Conservation (phyloP, 2,888 invertebrate genomes). For the Argynnis bischoffii region DNA sequence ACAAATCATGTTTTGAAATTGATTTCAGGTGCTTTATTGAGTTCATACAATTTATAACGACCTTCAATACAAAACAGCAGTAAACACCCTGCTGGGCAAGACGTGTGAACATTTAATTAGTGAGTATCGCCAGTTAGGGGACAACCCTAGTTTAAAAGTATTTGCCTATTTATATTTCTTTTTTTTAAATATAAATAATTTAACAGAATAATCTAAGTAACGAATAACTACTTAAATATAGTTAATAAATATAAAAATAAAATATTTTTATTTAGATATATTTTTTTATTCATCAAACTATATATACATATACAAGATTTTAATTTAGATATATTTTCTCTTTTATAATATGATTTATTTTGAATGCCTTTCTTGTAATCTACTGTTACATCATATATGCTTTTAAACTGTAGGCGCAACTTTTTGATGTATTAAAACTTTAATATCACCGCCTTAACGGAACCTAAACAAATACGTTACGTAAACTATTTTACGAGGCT, state of each 20-base stretch:
- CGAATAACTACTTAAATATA: too few species aligned
- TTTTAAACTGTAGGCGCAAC: conserved; percentile 38
- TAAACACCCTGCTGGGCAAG: conserved; percentile 63
- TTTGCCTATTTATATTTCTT: not conserved
- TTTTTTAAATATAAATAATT: not conserved
- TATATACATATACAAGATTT: not conserved
- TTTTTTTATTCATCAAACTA: not conserved
- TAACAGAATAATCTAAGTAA: too few species aligned
- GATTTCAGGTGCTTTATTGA: conserved; percentile 38
- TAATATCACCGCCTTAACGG: conserved; percentile 48
- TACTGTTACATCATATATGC: not conserved
- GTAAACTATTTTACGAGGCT: conserved; percentile 62
- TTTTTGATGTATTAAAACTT: conserved; percentile 50
- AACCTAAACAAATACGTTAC: conserved; percentile 50
- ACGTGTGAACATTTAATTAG: conserved; percentile 81
- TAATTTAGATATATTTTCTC: not conserved
- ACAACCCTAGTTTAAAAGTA: conserved; percentile 49
- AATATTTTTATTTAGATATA: not conserved
- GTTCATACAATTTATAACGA: conserved; percentile 42
- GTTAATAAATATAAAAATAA: too few species aligned
- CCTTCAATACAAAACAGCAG: conserved; percentile 49
- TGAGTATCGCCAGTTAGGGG: conserved; percentile 54
- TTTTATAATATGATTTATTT: not conserved
- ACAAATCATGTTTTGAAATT: conserved; percentile 20
- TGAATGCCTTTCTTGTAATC: not conserved